Evolutionary conservation across 2,113 vertebrate genomes (phyloP).

Genomic region (Hippocampus comes): DNA sequence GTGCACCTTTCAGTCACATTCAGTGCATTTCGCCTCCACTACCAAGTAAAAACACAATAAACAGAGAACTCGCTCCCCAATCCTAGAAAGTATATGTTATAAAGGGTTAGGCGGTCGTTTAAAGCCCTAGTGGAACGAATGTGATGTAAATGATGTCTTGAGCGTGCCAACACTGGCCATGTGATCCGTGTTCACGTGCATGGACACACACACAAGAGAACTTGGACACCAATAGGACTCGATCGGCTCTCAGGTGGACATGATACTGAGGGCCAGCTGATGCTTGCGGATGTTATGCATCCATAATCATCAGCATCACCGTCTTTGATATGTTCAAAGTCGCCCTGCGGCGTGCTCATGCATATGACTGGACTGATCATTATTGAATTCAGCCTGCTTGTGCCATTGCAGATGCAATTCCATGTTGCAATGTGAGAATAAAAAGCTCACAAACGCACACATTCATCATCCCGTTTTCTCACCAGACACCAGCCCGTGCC

Average conservation of each 20-base stretch:
- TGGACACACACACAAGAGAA: slow-evolving; percentile 17
- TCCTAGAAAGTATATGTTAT: background rate
- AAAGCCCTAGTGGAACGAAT: background rate
- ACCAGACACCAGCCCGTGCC: background rate
- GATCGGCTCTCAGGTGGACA: slow-evolving; percentile 43
- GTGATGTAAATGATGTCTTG: background rate
- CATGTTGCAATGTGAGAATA: background rate
- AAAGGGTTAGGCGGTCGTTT: background rate
- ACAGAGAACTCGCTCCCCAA: background rate
- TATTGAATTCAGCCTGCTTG: background rate
- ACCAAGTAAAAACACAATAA: background rate
- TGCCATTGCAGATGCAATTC: background rate
- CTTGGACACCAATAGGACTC: slow-evolving; percentile 32
- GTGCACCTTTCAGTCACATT: background rate
- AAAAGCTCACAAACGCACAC: background rate
- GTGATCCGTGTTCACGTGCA: slow-evolving; percentile 33
- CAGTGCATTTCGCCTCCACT: background rate
- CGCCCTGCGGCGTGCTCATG: background rate
- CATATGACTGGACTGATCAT: background rate
- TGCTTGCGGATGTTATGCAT: slow-evolving; percentile 29
- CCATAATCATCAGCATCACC: slow-evolving; percentile 17
- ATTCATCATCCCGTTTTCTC: background rate
- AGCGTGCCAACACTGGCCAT: slow-evolving; percentile 23
- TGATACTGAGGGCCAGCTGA: slow-evolving; percentile 48
- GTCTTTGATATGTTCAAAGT: background rate